Conservation (phyloP, 2,113 vertebrate genomes). For the Myiozetetes cayanensis region DNA sequence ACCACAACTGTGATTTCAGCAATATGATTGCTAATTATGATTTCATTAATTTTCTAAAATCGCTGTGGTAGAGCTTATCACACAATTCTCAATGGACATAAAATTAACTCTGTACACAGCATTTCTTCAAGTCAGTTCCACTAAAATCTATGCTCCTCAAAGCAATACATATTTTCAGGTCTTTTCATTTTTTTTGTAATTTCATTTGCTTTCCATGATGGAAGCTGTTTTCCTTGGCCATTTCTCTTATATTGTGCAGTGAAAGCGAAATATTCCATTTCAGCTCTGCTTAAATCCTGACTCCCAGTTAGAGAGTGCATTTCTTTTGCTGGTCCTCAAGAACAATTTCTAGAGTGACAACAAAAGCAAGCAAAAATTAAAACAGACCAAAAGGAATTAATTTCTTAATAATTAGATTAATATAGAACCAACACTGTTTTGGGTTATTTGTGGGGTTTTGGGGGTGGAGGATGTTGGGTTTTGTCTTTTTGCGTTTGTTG, state of each 20-base stretch:
- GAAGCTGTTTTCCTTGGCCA: not conserved
- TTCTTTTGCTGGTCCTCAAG: not conserved
- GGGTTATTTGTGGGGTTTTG: not conserved
- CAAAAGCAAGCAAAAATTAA: not conserved
- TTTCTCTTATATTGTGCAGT: not conserved
- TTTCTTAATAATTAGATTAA: not conserved
- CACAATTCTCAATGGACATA: not conserved
- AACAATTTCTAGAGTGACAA: not conserved
- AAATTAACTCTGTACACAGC: not conserved
- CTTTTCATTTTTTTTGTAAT: not conserved
- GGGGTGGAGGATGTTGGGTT: fast-evolving
- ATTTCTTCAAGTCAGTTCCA: not conserved
- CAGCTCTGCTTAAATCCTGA: not conserved
- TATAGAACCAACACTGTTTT: not conserved
- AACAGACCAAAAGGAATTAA: not conserved
- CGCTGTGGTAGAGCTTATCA: not conserved
- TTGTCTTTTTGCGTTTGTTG: not conserved
- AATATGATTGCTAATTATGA: not conserved
- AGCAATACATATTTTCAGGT: not conserved
- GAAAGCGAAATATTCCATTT: not conserved
- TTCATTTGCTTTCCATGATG: not conserved
- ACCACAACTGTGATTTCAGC: not conserved
- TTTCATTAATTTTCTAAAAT: not conserved
- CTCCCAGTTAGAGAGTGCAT: not conserved
- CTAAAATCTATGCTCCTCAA: not conserved